A percentile compares a stretch with the other conserved stretches of the same genome.
Evolutionary conservation across 2,888 invertebrate species (phyloP).

Genomic region (Odontothrips loti): DNA sequence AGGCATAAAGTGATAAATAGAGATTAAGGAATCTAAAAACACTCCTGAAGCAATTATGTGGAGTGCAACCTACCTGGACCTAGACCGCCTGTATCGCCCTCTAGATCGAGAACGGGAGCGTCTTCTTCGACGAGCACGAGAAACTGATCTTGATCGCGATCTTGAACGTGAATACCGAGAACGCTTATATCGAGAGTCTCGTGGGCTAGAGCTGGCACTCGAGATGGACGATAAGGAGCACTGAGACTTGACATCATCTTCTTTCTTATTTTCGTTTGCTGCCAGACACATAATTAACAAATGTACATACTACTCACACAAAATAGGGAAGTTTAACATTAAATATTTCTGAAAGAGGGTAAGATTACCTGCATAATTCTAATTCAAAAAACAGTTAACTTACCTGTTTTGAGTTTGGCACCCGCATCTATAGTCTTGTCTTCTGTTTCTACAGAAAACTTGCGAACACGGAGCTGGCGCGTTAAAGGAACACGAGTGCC

Average conservation of each 20-base stretch:
- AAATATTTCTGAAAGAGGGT: background rate
- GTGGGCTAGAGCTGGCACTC: background rate
- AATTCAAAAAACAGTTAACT: background rate
- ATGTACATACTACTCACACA: background rate
- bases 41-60: background rate
- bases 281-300: background rate
- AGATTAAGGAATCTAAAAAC: background rate
- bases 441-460: background rate
- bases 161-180: background rate
- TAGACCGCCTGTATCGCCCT: background rate
- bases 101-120: constrained; percentile 43
- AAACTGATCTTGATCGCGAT: constrained; percentile 27
- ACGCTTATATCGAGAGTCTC: background rate
- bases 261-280: background rate
- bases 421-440: background rate
- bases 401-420: background rate
- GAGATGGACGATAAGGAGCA: background rate
- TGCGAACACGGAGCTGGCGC: background rate
- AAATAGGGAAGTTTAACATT: background rate
- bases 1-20: background rate
- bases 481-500: constrained; percentile 1
- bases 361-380: background rate
- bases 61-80: background rate
- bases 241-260: background rate
- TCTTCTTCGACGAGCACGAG: constrained; percentile 28